These are phyloP conservation scores for Drosophila crucigera DNA, from an alignment of 2,888 invertebrate species.

Conservation along the genomic window DNA sequence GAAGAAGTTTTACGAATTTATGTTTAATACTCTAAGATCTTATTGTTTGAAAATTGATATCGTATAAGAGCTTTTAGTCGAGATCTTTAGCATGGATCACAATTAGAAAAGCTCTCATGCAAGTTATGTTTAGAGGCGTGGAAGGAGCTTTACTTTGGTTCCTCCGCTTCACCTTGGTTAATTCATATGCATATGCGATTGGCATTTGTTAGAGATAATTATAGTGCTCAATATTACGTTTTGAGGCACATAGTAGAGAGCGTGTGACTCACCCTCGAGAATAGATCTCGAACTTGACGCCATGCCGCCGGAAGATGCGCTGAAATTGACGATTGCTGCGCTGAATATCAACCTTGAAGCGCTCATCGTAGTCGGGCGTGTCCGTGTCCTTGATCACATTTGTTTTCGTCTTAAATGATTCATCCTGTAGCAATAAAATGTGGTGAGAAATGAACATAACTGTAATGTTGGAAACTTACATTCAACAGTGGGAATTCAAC, in stretches of 20 bases:
- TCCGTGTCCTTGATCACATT: conserved; percentile 92
- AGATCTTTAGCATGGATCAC: neutral
- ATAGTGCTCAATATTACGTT: conserved; percentile 21
- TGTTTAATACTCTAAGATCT: neutral
- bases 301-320: conserved; percentile 94
- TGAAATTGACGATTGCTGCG: conserved; percentile 92
- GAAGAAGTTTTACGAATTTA: neutral
- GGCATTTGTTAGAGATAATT: conserved; percentile 45
- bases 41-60: neutral
- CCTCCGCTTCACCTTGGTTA: conserved; percentile 42
- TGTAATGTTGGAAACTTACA: conserved; percentile 82
- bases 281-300: conserved; percentile 95
- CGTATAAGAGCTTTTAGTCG: neutral
- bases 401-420: conserved; percentile 91
- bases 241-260: conserved; percentile 1
- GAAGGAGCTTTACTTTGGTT: conserved; percentile 13
- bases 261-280: conserved; percentile 92
- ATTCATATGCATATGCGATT: conserved; percentile 47
- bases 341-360: conserved; percentile 92
- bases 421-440: conserved; percentile 87
- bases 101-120: conserved; percentile 8
- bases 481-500: conserved; percentile 92
- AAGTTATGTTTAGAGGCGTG: conserved; percentile 1
- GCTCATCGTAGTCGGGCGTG: conserved; percentile 94
- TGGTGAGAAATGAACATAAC: neutral